Conservation (phyloP, 2,888 invertebrate species). For the Epinotia demarniana region DNA sequence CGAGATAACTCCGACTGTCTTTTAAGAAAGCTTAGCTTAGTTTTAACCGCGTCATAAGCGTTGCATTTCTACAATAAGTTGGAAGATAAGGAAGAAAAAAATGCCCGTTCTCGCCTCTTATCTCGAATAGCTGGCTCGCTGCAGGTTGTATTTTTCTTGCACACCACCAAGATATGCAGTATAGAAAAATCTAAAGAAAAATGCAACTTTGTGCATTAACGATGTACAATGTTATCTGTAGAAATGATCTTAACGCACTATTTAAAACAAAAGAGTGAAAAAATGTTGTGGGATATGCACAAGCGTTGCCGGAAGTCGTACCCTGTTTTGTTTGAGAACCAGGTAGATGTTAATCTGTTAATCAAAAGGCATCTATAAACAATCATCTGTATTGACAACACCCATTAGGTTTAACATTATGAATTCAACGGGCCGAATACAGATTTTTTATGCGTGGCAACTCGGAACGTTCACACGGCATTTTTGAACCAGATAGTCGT, state of each 20-base stretch:
- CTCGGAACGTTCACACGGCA: conserved; percentile 12
- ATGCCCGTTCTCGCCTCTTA: conserved; percentile 59
- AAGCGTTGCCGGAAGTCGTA: conserved; percentile 39
- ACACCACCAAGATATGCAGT: conserved; percentile 61
- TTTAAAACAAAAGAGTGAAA: conserved; percentile 49
- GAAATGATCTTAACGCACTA: conserved; percentile 47
- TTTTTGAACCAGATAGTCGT: conserved; percentile 7
- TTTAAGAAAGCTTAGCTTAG: conserved; percentile 35
- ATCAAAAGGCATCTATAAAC: conserved; percentile 41
- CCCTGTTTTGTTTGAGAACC: conserved; percentile 42
- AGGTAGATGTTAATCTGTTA: conserved; percentile 43
- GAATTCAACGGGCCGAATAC: conserved; percentile 26
- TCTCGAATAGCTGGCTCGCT: conserved; percentile 54
- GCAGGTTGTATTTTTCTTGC: conserved; percentile 57
- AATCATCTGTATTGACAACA: conserved; percentile 41
- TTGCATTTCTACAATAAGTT: conserved; percentile 57
- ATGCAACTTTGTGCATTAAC: conserved; percentile 42
- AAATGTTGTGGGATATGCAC: conserved; percentile 44
- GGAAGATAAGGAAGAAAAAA: conserved; percentile 59
- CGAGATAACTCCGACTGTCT: conserved; percentile 15
- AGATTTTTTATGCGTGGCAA: conserved; percentile 13
- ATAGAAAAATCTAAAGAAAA: conserved; percentile 46
- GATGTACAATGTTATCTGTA: conserved; percentile 49
- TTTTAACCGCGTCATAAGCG: conserved; percentile 55
- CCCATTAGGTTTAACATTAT: conserved; percentile 27